Conservation (phyloP, 2,113 vertebrate species). For the Myodes glareolus region DNA sequence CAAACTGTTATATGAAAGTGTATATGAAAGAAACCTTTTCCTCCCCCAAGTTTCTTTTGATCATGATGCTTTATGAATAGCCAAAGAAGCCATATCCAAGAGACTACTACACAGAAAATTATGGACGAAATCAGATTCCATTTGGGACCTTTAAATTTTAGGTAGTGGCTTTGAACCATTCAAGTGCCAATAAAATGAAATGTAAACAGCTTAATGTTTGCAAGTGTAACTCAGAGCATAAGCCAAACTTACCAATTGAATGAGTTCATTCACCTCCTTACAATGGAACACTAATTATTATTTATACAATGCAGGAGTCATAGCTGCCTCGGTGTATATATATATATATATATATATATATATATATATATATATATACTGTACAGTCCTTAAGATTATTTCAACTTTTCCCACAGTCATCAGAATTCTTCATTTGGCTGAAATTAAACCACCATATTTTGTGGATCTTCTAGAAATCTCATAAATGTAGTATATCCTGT, state of each 20-base stretch:
- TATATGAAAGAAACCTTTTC: neutral
- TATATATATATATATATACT: neutral
- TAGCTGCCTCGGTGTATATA: neutral
- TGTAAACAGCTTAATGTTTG: neutral
- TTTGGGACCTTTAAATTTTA: neutral
- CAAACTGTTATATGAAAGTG: neutral
- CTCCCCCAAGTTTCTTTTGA: neutral
- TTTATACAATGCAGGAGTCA: neutral
- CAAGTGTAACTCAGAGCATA: neutral
- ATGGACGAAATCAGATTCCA: neutral
- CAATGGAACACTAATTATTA: neutral
- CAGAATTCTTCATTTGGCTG: neutral
- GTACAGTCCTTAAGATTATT: neutral
- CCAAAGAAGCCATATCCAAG: neutral
- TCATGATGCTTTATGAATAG: neutral
- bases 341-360: no score
- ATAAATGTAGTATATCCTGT: neutral
- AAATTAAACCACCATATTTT: constrained; percentile 50
- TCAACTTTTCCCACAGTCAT: neutral
- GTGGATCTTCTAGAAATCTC: neutral
- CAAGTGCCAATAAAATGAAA: neutral
- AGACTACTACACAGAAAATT: neutral
- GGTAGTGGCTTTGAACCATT: neutral
- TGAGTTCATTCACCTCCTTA: neutral
- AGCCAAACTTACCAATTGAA: neutral